These are phyloP conservation scores for Proteles cristata DNA, from an alignment of 2,113 vertebrate genomes.

Conservation along the genomic window DNA sequence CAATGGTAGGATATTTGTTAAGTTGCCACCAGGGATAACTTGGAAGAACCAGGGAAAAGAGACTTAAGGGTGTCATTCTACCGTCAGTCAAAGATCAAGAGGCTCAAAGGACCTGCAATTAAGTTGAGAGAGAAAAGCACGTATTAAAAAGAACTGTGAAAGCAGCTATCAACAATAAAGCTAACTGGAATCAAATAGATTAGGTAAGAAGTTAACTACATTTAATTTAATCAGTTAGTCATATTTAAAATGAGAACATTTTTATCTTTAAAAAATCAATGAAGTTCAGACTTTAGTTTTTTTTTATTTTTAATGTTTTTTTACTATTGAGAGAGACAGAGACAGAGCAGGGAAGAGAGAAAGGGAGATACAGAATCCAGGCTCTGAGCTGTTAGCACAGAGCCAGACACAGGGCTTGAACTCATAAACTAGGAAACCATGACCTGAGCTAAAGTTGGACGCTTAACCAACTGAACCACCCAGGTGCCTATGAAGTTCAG, in stretches of 20 bases:
- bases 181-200: neutral
- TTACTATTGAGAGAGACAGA: no score
- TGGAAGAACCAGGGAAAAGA: neutral
- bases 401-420: no score
- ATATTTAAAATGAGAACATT: conserved; percentile 60
- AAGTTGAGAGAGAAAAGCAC: neutral
- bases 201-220: neutral
- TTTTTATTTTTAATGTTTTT: no score
- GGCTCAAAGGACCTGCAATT: neutral
- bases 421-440: no score
- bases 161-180: neutral
- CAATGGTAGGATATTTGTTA: neutral
- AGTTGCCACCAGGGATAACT: neutral
- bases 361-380: no score
- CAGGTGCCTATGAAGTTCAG: conserved; percentile 90
- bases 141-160: neutral
- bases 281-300: conserved; percentile 87
- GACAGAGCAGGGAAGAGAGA: no score
- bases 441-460: no score
- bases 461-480: no score
- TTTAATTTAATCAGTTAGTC: neutral
- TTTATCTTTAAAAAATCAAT: conserved; percentile 84
- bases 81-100: neutral
- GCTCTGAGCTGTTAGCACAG: no score
- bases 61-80: neutral